These are phyloP conservation scores for Scolopax bukidnonensis DNA, from an alignment of 2,797 vertebrate species.

Conservation along the genomic window DNA sequence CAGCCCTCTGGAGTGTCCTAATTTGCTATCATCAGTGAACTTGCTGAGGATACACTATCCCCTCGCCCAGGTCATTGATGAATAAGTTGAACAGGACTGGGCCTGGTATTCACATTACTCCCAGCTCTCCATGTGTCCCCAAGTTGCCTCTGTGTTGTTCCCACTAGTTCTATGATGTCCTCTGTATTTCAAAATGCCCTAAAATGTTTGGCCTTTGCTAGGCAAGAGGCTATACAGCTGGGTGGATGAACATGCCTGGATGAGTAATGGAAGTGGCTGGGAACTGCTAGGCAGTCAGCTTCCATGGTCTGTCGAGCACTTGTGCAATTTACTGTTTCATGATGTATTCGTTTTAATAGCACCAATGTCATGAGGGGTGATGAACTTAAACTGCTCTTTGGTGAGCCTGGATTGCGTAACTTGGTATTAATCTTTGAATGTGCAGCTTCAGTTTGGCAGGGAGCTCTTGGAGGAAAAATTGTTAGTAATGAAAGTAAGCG, in stretches of 20 bases:
- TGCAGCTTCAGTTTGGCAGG: neutral
- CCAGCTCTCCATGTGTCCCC: accelerated
- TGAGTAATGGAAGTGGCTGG: neutral
- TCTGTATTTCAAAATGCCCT: neutral
- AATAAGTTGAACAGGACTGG: too few species aligned
- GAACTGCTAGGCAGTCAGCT: neutral
- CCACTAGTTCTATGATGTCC: neutral
- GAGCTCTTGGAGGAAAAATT: neutral
- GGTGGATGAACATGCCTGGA: neutral
- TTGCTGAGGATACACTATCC: too few species aligned
- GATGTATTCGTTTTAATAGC: neutral
- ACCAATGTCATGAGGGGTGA: neutral
- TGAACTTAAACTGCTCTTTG: neutral
- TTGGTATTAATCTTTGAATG: neutral
- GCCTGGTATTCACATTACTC: neutral
- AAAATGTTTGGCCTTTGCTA: neutral
- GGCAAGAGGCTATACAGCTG: neutral
- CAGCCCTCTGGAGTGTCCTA: too few species aligned
- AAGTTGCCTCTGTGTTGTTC: neutral
- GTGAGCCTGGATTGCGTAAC: neutral
- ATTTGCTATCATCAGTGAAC: too few species aligned
- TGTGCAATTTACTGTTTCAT: neutral
- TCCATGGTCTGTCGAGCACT: neutral
- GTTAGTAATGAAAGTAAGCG: neutral
- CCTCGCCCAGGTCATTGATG: too few species aligned